Base-by-base conservation (phyloP, 2,888 invertebrate species). In the Nomada fucata region DNA sequence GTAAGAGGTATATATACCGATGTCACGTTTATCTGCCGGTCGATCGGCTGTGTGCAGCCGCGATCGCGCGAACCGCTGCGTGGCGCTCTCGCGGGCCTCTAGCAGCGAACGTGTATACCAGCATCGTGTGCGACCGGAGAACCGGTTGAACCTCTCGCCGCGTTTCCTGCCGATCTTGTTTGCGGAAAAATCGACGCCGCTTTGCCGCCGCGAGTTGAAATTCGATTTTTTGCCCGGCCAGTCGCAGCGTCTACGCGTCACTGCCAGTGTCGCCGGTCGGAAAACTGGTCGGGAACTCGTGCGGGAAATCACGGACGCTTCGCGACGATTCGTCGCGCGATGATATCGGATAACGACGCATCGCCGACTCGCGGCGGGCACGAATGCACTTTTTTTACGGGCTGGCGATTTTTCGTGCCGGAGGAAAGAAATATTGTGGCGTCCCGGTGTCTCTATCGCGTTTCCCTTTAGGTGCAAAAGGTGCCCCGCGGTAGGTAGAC, bases 11-110 rank as follows among this genome's bases (percentile, higher is more conserved):
- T 65, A 79, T 72, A 78, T 79, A 76, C 80, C 76, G 84, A 82
- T 88, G 87, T 88, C 88, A 80, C 75, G 78, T 80, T 88, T 88
- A 88, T 88, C 88, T 83, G 55, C 44, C 47, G 61, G 69, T 44
- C 80, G 88, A 88, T 88, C 88, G 76, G 73, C 79, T 78, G 73
- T 76, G 77, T 76, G 84, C 77, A 64, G 67, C 72, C 20, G 75
- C 88, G 87, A 87, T 86, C 76, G 85, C 85, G 85, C 85, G 85
- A 86, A 82, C 77, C 80, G 71, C 80, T 84, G 84, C 79, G 78
- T 83, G 82, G 86, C 86, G 86, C 81, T 86, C 82, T 79, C 57
- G 74, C 65, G 68, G 57, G 68, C 61, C 55, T 59, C 44, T 20
- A 3, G 13, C n/a, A 61, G 60, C 44, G 44, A 26, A 57, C 52